Evolutionary conservation across 2,888 invertebrate genomes (phyloP).

Genomic region (Caenorhabditis afra): DNA sequence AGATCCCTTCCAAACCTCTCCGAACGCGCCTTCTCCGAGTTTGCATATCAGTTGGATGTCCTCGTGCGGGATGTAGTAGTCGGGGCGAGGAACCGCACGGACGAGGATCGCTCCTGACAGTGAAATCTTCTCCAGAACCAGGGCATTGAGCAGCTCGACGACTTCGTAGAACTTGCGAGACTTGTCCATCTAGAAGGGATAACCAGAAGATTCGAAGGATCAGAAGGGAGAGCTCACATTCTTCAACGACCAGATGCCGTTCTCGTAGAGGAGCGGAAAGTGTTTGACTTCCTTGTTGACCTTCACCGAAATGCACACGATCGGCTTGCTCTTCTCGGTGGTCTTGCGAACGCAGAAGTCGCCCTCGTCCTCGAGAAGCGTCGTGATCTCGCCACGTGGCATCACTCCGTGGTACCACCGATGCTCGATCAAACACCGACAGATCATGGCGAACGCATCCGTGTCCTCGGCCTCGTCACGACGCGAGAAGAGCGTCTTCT

Average conservation of each 20-base stretch:
- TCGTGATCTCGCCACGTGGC: slow-evolving; percentile 67
- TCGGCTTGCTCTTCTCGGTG: slow-evolving; percentile 33
- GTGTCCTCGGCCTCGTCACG: slow-evolving; percentile 9
- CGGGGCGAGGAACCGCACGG: slow-evolving; percentile 54
- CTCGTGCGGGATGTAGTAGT: slow-evolving; percentile 62
- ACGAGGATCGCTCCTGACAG: slow-evolving; percentile 33
- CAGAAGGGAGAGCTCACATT: slow-evolving; percentile 11
- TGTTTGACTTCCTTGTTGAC: slow-evolving; percentile 36
- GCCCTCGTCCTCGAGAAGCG: slow-evolving; percentile 42
- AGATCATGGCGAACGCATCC: slow-evolving; percentile 35
- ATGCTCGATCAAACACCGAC: slow-evolving; percentile 40
- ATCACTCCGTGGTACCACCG: slow-evolving; percentile 67
- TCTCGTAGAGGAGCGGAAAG: slow-evolving; percentile 43
- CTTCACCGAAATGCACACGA: slow-evolving; percentile 51
- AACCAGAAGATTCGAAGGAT: too few relatives aligned
- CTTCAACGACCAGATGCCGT: slow-evolving; percentile 35
- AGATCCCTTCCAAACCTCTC: slow-evolving; percentile 60
- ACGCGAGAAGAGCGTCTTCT: slow-evolving; percentile 20
- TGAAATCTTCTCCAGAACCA: slow-evolving; percentile 45
- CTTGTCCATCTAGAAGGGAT: slow-evolving; percentile 11
- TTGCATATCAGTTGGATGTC: slow-evolving; percentile 40
- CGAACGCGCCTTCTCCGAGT: slow-evolving; percentile 64
- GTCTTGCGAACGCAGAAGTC: slow-evolving; percentile 53
- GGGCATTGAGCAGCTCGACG: slow-evolving; percentile 33
- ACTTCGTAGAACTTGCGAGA: slow-evolving; percentile 35